phyloP scores from a whole-genome alignment of 2,888 invertebrate genomes.

The Allophyes oxyacanthae region DNA sequence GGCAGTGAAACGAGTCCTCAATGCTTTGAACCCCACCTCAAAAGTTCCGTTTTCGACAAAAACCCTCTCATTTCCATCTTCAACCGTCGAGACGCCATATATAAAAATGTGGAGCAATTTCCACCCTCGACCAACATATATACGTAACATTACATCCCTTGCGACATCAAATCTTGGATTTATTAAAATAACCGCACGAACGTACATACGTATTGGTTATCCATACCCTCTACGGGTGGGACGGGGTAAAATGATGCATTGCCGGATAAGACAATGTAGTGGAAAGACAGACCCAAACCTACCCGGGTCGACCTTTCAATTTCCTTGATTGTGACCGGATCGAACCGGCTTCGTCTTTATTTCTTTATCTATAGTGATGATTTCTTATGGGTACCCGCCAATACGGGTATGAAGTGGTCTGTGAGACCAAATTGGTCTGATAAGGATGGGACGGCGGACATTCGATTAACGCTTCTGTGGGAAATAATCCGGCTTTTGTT shows the following conservation, averaged over 20 bases:
- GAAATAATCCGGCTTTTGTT: conserved; percentile 15
- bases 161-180: conserved; percentile 60
- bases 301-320: conserved; percentile 82
- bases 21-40: conserved; percentile 52
- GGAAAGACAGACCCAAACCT: conserved; percentile 69
- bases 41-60: conserved; percentile 54
- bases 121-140: conserved; percentile 31
- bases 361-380: conserved; percentile 70
- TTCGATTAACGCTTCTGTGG: conserved; percentile 28
- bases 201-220: conserved; percentile 66
- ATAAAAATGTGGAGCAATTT: conserved; percentile 49
- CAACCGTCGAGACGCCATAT: conserved; percentile 21
- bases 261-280: conserved; percentile 80
- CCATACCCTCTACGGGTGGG: conserved; percentile 57
- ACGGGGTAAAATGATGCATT: conserved; percentile 77
- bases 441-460: conserved; percentile 14
- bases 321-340: conserved; percentile 77
- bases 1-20: conserved; percentile 50
- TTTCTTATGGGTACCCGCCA: conserved; percentile 62
- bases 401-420: conserved; percentile 48
- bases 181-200: conserved; percentile 72
- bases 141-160: conserved; percentile 13
- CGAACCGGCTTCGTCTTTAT: conserved; percentile 63
- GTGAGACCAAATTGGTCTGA: conserved; percentile 45
- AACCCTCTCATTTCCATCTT: conserved; percentile 57